phyloP scores from a whole-genome alignment of 2,888 invertebrate genomes.

The Synergus gifuensis region DNA sequence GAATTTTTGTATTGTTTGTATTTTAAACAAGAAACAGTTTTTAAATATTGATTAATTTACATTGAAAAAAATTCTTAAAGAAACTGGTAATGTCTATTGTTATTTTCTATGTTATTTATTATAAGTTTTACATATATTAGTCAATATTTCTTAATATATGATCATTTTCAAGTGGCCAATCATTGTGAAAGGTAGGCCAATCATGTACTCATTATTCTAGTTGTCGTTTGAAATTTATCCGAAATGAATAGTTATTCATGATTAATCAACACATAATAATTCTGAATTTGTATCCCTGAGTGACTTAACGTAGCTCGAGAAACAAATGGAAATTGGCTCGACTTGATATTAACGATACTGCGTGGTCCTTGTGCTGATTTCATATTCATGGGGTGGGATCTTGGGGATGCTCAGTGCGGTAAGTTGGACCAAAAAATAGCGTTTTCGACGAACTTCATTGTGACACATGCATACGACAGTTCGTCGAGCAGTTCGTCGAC shows the following conservation, averaged over 20 bases:
- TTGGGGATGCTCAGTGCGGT: slow-evolving; percentile 52
- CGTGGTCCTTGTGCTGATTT: slow-evolving; percentile 62
- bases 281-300: slow-evolving; percentile 21
- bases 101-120: too few relatives aligned
- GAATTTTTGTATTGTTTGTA: too few relatives aligned
- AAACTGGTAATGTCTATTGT: too few relatives aligned
- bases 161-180: too few relatives aligned
- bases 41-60: too few relatives aligned
- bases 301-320: slow-evolving; percentile 18
- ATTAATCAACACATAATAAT: slow-evolving; percentile 18
- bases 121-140: too few relatives aligned
- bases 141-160: too few relatives aligned
- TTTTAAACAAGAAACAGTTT: too few relatives aligned
- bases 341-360: slow-evolving; percentile 62
- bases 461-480: slow-evolving; percentile 7
- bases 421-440: slow-evolving; percentile 61
- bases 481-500: slow-evolving; percentile 9
- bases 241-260: background rate
- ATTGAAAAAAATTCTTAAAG: too few relatives aligned
- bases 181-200: too few relatives aligned
- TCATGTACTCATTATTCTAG: background rate
- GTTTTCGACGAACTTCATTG: slow-evolving; percentile 19
- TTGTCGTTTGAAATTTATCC: background rate
- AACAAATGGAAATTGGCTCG: slow-evolving; percentile 60
- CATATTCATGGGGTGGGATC: slow-evolving; percentile 71